Base-by-base conservation (phyloP, 2,113 vertebrate genomes). In the Indicator indicator region DNA sequence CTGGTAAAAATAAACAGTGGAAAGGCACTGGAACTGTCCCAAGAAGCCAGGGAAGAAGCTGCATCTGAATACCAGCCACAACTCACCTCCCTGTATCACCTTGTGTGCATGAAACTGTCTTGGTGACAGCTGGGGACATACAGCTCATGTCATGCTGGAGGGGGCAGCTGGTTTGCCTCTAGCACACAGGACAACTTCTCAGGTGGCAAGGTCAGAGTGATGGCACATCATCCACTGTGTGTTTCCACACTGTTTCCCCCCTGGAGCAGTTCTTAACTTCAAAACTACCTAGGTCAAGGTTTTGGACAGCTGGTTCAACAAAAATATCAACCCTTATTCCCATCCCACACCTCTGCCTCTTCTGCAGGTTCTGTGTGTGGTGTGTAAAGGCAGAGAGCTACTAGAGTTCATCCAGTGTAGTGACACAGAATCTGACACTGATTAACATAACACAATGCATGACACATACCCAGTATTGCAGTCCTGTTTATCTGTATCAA, bases 61-160 rank as follows among this genome's bases (percentile, higher is more conserved):
- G 14, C 12, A 70, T 42, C 38, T 26, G 54, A 71, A 68, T 42
- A 72, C 16, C 19, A 75, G 30, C 12, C 48, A 75, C n/a, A 30
- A 2, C 67, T 79, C 23, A 33, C 9, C 5, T 69, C 32, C 40
- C 60, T 5, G 1, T 21, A 19, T 33, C 24, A 11, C 9, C 17
- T 86, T 71, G 21, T 55, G 46, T 50, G 23, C 1, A 0, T 13
- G 30, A 12, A 65, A 60, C 6, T 6, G 13, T 58, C 54, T 74
- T 56, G 52, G 27, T 1, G 14, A 17, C 26, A 56, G 33, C 63
- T 59, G 23, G 30, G 62, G 6, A 56, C 6, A 1, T 30, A 8
- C 4, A 56, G 38, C 27, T 71, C 28, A 2, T 28, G 12, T 63
- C 0, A 0, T 42, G 12, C 30, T 71, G 32, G 32, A 40, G 17